Base-by-base conservation (phyloP, 2,797 vertebrate species). In the Enteromius argenteus region DNA sequence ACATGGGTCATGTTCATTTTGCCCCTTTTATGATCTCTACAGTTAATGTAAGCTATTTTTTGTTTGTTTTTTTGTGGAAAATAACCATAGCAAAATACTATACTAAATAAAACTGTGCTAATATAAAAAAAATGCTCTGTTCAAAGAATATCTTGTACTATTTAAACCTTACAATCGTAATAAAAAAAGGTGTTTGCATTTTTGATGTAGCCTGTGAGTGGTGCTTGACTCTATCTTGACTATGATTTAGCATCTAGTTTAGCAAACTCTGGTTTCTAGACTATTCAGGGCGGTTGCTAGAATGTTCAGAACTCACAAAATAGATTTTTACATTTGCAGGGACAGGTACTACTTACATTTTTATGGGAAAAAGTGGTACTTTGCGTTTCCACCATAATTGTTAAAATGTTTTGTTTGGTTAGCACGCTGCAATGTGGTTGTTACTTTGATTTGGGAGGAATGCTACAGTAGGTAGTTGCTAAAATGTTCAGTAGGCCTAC, bases 1-100 rank as follows among this genome's bases (percentile, higher is more conserved):
- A 53, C 46, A 60, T 19, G 1, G 60, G 11, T 53, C 27, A 69
- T 69, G 79, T 71, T 74, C 39, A 64, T 60, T 76, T 64, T 62
- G 32, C 21, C 44, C 23, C 23, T 78, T 76, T 60, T 21, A 1
- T 60, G 21, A 9, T 46, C 15, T 78, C 39, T 21, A 64, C 14
- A 32, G 60, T 77, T 2, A 44, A 27, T 2, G 32, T 32, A 32
- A 32, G 32, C 32, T 32, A 32, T 42, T 42, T 42, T 42, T 39
- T 39, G 8, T 39, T 8, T 39, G 35, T 37, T 4, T 35, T 39
- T 58, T 39, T 19, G 74, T 76, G 7, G 4, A 56, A 35, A 53
- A 75, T 74, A n/a, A n/a, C 17, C 4, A 1, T 9, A 46, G 8
- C 69, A 72, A 49, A 72, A 72, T 39, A 62, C 37, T 67, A 58